Conservation (phyloP, 2,888 invertebrate genomes). For the Drosophila emarginata region DNA sequence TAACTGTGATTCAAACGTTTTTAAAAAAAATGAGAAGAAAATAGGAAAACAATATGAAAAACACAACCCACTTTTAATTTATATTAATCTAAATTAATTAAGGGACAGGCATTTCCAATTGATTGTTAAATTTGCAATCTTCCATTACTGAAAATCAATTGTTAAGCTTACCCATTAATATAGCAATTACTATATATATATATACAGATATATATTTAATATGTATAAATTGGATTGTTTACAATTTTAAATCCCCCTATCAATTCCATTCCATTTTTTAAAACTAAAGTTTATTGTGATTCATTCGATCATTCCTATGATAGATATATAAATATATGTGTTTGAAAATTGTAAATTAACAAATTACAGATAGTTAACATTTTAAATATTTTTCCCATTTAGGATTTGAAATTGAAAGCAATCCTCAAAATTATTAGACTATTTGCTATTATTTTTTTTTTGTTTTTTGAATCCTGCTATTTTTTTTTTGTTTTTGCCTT, state of each 20-base stretch:
- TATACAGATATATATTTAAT: background rate
- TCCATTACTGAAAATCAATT: background rate
- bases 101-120: background rate
- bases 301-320: background rate
- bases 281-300: background rate
- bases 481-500: background rate
- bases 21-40: constrained; percentile 38
- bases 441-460: background rate
- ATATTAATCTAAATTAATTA: background rate
- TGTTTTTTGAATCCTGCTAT: no score
- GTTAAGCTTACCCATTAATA: background rate
- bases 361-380: background rate
- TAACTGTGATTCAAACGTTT: constrained; percentile 71
- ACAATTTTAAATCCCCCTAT: background rate
- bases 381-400: background rate
- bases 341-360: background rate
- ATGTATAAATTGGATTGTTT: background rate
- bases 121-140: background rate
- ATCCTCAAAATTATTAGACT: background rate
- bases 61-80: background rate
- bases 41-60: constrained; percentile 3
- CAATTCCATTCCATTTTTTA: no score
- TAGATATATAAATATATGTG: background rate
- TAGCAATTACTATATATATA: background rate
- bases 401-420: background rate